Conservation (phyloP, 2,113 vertebrate species). For the Cottus gobio region DNA sequence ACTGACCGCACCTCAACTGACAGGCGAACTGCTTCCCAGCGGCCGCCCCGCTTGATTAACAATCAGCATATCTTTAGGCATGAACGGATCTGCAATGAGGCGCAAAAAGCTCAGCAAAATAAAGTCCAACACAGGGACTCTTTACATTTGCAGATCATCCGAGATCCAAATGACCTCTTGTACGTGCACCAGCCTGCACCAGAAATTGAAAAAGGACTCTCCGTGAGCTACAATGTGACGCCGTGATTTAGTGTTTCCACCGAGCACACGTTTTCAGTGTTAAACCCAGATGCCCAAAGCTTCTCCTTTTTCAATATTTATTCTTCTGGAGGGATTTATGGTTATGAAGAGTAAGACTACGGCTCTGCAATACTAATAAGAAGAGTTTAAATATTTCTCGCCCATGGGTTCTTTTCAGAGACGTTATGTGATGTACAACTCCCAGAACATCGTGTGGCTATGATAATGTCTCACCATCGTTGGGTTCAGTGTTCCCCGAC, state of each 20-base stretch:
- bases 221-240: neutral
- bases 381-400: constrained; percentile 46
- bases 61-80: neutral
- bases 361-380: constrained; percentile 49
- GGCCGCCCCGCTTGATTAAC: neutral
- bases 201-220: neutral
- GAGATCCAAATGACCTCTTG: neutral
- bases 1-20: neutral
- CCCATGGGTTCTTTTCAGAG: constrained; percentile 48
- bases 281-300: constrained; percentile 53
- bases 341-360: constrained; percentile 59
- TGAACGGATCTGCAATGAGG: constrained; percentile 6
- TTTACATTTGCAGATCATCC: neutral
- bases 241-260: constrained; percentile 31
- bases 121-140: neutral
- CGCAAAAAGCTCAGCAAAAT: neutral
- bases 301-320: constrained; percentile 64
- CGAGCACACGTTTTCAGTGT: constrained; percentile 29
- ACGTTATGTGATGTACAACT: constrained; percentile 49
- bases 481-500: constrained; percentile 59
- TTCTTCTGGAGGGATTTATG: constrained; percentile 53
- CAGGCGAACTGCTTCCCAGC: neutral
- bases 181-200: neutral
- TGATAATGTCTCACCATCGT: constrained; percentile 63
- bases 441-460: constrained; percentile 60